These are phyloP conservation scores for Garrulus glandarius DNA, from an alignment of 2,797 vertebrate genomes.

Conservation along the genomic window DNA sequence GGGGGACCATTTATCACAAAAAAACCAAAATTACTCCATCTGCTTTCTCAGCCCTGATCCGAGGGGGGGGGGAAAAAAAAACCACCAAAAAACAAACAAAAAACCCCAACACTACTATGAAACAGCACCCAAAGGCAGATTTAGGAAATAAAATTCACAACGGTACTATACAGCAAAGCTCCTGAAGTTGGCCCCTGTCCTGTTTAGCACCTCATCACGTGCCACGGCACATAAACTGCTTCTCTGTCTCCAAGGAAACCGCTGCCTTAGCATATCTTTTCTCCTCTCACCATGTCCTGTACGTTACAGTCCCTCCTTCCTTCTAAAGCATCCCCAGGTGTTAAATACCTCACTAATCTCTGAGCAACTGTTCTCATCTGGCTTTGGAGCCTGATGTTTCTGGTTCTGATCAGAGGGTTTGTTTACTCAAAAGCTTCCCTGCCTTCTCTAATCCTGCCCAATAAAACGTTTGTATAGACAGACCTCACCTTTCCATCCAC, in stretches of 20 bases:
- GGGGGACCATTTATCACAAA: accelerated
- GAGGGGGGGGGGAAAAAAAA: background rate
- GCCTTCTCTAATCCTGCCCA: background rate
- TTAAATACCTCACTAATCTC: background rate
- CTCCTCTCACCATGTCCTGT: background rate
- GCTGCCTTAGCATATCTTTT: background rate
- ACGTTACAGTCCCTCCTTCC: background rate
- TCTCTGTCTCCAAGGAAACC: background rate
- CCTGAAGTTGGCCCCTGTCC: background rate
- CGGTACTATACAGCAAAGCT: accelerated
- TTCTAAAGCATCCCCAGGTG: background rate
- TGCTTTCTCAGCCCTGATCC: background rate
- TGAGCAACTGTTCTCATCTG: background rate
- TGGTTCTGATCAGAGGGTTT: background rate
- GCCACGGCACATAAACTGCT: background rate
- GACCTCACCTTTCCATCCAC: background rate
- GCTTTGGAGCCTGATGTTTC: background rate
- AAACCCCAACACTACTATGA: background rate
- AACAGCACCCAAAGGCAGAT: background rate
- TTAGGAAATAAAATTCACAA: background rate
- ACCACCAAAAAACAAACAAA: background rate
- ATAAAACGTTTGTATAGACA: background rate
- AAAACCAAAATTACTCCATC: background rate
- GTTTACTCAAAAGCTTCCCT: background rate
- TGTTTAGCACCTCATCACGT: background rate